Evolutionary conservation across 1,140 invertebrate species (phyloP).

Genomic region (Wasmannia auropunctata): DNA sequence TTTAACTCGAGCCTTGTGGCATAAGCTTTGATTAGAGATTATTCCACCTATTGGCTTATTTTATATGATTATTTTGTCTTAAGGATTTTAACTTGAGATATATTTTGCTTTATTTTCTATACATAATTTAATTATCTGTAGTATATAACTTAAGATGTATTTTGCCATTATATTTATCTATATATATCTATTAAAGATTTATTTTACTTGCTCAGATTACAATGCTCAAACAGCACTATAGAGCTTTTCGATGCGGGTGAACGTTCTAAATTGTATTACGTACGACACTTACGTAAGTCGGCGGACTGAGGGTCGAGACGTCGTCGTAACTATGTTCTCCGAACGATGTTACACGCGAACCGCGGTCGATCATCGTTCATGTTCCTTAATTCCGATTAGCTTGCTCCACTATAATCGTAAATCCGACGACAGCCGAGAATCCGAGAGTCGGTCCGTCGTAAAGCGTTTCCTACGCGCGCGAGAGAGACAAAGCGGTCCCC

Average conservation of each 20-base stretch:
- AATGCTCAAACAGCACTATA: neutral
- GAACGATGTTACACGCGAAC: constrained; percentile 10
- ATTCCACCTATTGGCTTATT: neutral
- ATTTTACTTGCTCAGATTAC: neutral
- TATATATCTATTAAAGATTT: neutral
- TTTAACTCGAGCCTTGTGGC: neutral
- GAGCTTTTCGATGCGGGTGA: neutral
- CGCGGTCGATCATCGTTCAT: neutral
- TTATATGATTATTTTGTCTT: neutral
- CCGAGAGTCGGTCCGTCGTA: constrained; percentile 50
- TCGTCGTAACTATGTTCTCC: constrained; percentile 1
- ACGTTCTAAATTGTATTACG: constrained; percentile 17
- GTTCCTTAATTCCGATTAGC: constrained; percentile 72
- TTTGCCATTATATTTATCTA: neutral
- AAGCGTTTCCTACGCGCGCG: constrained; percentile 63
- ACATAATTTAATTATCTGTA: too few relatives aligned
- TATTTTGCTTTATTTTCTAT: too few relatives aligned
- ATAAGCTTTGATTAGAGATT: neutral
- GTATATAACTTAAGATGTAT: neutral
- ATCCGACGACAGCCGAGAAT: constrained; percentile 54
- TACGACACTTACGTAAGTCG: constrained; percentile 6
- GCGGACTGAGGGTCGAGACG: neutral
- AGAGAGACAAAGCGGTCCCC: constrained; percentile 1
- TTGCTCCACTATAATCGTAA: constrained; percentile 73
- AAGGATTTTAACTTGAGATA: too few relatives aligned